Conservation (phyloP, 1,140 invertebrate species). For the Temnothorax nylanderi region DNA sequence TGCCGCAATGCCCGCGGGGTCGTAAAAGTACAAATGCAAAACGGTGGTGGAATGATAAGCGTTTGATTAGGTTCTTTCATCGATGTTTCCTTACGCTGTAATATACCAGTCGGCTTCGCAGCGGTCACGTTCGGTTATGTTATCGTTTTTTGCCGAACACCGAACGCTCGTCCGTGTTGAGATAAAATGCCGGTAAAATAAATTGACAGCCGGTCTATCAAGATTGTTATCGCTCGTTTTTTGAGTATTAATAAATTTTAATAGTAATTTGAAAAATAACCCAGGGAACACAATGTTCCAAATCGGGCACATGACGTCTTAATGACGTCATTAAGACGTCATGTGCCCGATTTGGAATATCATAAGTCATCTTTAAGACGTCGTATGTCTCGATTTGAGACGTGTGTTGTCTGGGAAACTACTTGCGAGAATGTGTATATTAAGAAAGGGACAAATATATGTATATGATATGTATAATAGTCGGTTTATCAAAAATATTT, state of each 20-base stretch:
- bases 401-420: too few relatives aligned
- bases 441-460: background rate
- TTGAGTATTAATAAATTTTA: constrained; percentile 13
- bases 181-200: background rate
- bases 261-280: background rate
- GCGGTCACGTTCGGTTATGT: constrained; percentile 22
- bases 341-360: too few relatives aligned
- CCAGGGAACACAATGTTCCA: too few relatives aligned
- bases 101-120: background rate
- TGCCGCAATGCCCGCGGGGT: background rate
- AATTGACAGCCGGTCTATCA: constrained; percentile 18
- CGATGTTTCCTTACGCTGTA: background rate
- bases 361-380: too few relatives aligned
- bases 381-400: too few relatives aligned
- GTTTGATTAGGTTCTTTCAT: background rate
- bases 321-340: too few relatives aligned
- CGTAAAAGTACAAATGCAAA: constrained; percentile 66
- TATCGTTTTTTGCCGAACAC: constrained; percentile 18
- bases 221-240: constrained; percentile 8
- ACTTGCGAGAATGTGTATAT: background rate
- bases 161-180: constrained; percentile 32
- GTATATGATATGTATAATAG: background rate
- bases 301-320: too few relatives aligned
- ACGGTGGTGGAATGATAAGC: constrained; percentile 65
- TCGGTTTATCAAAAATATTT: background rate